Percentiles rank a stretch among this genome's conserved stretches.
Conservation (phyloP, 1,140 invertebrate genomes). For the Probaryconus sp. region DNA sequence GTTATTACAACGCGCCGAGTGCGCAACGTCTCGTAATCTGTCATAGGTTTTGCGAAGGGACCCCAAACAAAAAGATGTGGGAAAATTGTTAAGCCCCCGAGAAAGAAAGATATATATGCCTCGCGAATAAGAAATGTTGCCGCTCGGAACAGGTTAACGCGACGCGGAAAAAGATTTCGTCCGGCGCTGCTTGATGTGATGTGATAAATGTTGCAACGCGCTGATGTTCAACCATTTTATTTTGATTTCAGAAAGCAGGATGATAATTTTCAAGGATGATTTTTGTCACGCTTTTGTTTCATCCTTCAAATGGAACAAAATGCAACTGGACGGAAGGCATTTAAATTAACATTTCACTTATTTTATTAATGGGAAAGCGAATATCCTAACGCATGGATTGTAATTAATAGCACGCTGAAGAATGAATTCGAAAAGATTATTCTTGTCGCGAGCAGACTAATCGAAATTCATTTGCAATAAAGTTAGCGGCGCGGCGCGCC, state of each 20-base stretch:
- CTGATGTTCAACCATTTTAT: constrained; percentile 31
- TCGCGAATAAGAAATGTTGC: constrained; percentile 46
- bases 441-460: constrained; percentile 39
- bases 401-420: constrained; percentile 11
- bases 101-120: constrained; percentile 41
- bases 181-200: constrained; percentile 7
- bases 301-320: too few relatives aligned
- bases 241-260: too few relatives aligned
- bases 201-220: constrained; percentile 44
- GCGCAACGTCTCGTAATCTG: constrained; percentile 54
- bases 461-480: constrained; percentile 60
- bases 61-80: constrained; percentile 43
- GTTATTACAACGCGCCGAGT: constrained; percentile 45
- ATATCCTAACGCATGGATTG: constrained; percentile 2
- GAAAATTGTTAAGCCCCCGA: constrained; percentile 49
- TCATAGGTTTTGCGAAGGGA: constrained; percentile 51
- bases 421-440: constrained; percentile 10
- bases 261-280: constrained; percentile 34
- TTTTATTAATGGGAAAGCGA: too few relatives aligned
- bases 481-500: constrained; percentile 38
- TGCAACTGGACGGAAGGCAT: too few relatives aligned
- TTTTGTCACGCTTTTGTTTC: too few relatives aligned
- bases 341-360: too few relatives aligned
- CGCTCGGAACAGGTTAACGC: constrained; percentile 40
- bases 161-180: constrained; percentile 30